phyloP scores from a whole-genome alignment of 2,113 vertebrate species.

The Mustela lutreola region DNA sequence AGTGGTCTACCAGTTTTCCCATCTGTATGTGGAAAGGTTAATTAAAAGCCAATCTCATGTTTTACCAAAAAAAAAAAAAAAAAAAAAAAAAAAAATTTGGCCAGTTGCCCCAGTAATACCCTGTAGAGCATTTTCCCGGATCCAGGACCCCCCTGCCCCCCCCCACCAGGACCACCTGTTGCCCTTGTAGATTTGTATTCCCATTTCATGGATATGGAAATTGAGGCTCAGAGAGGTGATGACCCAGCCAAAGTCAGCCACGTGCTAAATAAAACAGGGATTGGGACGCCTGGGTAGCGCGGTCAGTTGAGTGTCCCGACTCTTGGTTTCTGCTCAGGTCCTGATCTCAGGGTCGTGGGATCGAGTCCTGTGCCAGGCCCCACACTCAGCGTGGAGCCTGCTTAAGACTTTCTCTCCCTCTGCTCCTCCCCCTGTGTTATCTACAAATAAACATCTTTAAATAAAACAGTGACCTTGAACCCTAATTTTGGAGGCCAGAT shows the following conservation, averaged over 20 bases:
- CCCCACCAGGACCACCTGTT: neutral
- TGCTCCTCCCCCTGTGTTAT: neutral
- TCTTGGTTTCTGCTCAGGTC: neutral
- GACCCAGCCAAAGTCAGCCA: neutral
- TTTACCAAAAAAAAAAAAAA: neutral
- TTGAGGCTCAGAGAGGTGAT: neutral
- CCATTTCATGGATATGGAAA: neutral
- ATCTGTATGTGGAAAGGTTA: neutral
- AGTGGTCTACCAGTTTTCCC: neutral
- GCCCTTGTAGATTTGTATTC: neutral
- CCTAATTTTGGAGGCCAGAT: neutral
- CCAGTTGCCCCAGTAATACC: neutral
- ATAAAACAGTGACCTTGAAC: neutral
- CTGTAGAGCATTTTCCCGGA: neutral
- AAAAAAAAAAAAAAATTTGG: neutral
- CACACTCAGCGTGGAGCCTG: neutral
- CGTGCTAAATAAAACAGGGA: neutral
- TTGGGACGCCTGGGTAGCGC: neutral
- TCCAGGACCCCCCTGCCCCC: neutral
- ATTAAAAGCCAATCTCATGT: conserved; percentile 5
- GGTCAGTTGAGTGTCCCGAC: neutral
- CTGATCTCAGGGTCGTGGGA: neutral
- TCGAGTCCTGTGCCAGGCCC: neutral
- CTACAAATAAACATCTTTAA: neutral
- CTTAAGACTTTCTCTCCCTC: neutral